Evolutionary conservation across 2,113 vertebrate species (phyloP).

Genomic region (Pleuronectes platessa): DNA sequence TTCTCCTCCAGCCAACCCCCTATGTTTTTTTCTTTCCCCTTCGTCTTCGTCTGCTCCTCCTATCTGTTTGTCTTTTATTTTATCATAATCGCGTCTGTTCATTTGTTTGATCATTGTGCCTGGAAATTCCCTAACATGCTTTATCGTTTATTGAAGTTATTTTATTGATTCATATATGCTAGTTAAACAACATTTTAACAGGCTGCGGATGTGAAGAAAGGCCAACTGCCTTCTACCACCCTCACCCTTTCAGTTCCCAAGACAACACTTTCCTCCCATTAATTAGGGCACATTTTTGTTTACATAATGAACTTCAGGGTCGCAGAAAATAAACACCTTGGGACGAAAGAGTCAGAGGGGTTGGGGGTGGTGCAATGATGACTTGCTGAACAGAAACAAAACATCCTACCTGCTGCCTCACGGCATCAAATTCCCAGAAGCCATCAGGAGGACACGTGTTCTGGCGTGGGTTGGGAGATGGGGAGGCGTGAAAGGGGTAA

Average conservation of each 20-base stretch:
- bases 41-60: background rate
- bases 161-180: background rate
- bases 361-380: slow-evolving; percentile 34
- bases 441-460: slow-evolving; percentile 54
- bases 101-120: background rate
- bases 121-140: background rate
- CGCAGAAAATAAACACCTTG: slow-evolving; percentile 67
- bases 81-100: background rate
- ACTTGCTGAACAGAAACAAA: slow-evolving; percentile 77
- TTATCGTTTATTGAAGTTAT: background rate
- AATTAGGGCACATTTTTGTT: slow-evolving; percentile 73
- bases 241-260: slow-evolving; percentile 52
- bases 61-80: background rate
- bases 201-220: slow-evolving; percentile 48
- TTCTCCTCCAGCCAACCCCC: slow-evolving; percentile 56
- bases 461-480: slow-evolving; percentile 57
- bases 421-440: slow-evolving; percentile 60
- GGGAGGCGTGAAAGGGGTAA: slow-evolving; percentile 47
- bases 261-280: slow-evolving; percentile 63
- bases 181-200: slow-evolving; percentile 6
- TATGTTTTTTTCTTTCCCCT: background rate
- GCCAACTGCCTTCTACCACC: slow-evolving; percentile 57
- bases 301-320: slow-evolving; percentile 74
- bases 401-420: slow-evolving; percentile 66
- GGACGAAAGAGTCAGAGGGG: slow-evolving; percentile 36